Conservation (phyloP, 2,113 vertebrate species). For the Trogon melanurus region DNA sequence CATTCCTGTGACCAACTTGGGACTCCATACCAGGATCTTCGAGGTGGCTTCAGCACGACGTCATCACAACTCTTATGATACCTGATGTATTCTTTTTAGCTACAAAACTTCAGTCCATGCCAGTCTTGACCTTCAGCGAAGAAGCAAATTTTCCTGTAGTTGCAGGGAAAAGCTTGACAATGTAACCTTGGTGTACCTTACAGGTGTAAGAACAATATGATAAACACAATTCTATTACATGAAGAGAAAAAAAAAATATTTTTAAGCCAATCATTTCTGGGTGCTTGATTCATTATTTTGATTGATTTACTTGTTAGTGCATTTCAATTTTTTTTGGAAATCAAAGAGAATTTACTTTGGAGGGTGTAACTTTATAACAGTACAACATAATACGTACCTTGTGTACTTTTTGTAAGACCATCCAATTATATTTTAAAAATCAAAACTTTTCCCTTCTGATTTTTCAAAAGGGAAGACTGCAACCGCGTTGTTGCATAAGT, state of each 20-base stretch:
- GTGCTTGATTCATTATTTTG: neutral
- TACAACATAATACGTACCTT: neutral
- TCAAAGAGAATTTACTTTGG: neutral
- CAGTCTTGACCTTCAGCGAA: neutral
- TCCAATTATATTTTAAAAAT: neutral
- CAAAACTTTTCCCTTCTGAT: neutral
- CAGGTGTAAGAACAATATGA: neutral
- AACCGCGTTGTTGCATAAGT: neutral
- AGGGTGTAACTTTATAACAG: neutral
- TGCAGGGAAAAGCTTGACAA: neutral
- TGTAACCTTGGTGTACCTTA: neutral
- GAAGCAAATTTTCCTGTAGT: neutral
- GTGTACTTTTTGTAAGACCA: neutral
- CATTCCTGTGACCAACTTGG: accelerated
- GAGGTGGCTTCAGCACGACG: neutral
- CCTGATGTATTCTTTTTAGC: neutral
- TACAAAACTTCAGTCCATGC: neutral
- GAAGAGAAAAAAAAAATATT: neutral
- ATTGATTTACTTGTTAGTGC: neutral
- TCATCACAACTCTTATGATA: neutral
- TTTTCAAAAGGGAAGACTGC: neutral
- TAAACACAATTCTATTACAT: neutral
- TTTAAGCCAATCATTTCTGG: neutral
- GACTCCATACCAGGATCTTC: neutral
- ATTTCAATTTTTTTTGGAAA: neutral